phyloP scores from a whole-genome alignment of 2,797 vertebrate species.

The Petrocephalus sullivani region DNA sequence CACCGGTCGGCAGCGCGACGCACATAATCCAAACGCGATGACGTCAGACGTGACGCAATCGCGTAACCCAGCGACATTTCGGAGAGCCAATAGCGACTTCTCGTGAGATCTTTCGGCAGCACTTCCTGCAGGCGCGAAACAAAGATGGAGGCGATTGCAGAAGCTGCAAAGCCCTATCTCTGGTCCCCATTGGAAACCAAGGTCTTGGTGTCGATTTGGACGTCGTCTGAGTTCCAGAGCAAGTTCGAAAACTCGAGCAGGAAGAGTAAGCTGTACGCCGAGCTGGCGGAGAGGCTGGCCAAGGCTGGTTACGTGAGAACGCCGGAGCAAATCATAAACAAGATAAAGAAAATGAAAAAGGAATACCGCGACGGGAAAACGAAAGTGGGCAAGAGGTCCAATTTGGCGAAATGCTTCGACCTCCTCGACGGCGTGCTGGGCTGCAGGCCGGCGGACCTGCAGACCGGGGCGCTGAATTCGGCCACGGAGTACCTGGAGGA shows the following conservation, averaged over 20 bases:
- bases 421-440: not conserved
- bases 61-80: not conserved
- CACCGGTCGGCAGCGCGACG: not conserved
- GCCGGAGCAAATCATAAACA: not conserved
- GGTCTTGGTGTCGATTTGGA: not conserved
- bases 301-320: not conserved
- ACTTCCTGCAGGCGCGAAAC: not conserved
- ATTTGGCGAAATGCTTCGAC: not conserved
- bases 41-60: not conserved
- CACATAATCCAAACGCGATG: not conserved
- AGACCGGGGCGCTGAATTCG: not conserved
- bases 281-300: not conserved
- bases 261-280: not conserved
- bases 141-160: not conserved
- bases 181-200: not conserved
- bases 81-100: not conserved
- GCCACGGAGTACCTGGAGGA: not conserved
- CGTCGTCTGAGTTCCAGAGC: not conserved
- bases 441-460: not conserved
- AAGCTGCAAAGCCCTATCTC: not conserved
- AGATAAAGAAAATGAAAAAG: conserved; percentile 4
- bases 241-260: not conserved
- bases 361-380: not conserved
- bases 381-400: not conserved
- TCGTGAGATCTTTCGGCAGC: not conserved